Percentiles rank a stretch among this genome's conserved stretches.
Evolutionary conservation across 2,888 invertebrate species (phyloP).

Genomic region (Diarsia brunnea): DNA sequence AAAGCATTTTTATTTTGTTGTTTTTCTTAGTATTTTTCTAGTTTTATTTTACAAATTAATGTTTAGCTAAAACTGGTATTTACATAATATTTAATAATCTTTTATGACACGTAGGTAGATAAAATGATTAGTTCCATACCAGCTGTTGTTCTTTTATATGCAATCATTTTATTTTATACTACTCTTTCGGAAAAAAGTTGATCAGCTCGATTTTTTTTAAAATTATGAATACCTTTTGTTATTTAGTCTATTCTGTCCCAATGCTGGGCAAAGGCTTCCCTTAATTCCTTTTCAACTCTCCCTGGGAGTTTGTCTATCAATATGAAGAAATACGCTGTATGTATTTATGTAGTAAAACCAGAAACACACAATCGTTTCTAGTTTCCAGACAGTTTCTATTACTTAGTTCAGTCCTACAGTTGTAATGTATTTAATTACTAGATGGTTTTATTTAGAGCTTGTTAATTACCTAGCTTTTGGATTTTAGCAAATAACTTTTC

Average conservation of each 20-base stretch:
- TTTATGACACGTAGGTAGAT: background rate
- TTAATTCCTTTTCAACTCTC: too few species aligned
- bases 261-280: too few species aligned
- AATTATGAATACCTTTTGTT: too few species aligned
- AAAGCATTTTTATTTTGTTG: constrained; percentile 6
- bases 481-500: background rate
- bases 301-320: too few species aligned
- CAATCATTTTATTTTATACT: constrained; percentile 4
- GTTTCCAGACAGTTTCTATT: background rate
- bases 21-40: background rate
- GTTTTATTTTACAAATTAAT: constrained; percentile 15
- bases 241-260: too few species aligned
- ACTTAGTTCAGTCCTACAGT: background rate
- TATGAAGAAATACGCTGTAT: too few species aligned
- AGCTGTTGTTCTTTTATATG: background rate
- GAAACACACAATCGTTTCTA: constrained; percentile 11
- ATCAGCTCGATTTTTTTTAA: background rate
- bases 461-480: constrained; percentile 17
- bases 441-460: constrained; percentile 7
- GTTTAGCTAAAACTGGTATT: background rate
- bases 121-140: background rate
- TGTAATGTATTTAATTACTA: constrained; percentile 22
- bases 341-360: background rate
- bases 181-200: too few species aligned
- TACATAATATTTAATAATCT: background rate